A percentile compares a stretch with the other conserved stretches of the same genome.
These are phyloP conservation scores for Heliothis virescens DNA, from an alignment of 1,140 invertebrate genomes.

Conservation along the genomic window DNA sequence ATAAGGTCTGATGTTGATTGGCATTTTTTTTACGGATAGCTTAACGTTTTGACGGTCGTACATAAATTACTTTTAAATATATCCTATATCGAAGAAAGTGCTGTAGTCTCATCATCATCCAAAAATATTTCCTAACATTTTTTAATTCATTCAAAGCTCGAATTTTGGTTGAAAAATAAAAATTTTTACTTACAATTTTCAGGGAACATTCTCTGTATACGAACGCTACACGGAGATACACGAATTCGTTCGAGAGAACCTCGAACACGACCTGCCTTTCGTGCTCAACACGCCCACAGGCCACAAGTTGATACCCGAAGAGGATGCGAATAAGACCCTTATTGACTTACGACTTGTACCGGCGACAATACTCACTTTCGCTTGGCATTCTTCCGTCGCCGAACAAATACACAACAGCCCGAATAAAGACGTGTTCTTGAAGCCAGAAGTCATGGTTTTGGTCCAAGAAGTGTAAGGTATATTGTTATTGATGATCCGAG, in stretches of 20 bases:
- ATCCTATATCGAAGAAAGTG: no score
- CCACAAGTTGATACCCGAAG: conserved; percentile 87
- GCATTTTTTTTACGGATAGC: no score
- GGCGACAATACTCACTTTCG: conserved; percentile 91
- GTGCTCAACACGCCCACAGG: conserved; percentile 88
- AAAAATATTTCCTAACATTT: no score
- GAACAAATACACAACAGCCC: conserved; percentile 85
- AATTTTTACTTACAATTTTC: conserved; percentile 48
- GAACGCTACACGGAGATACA: conserved; percentile 90
- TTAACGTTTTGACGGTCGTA: no score
- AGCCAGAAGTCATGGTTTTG: conserved; percentile 91
- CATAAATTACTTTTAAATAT: no score
- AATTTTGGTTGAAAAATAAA: no score
- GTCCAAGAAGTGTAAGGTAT: conserved; percentile 87
- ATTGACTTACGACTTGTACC: conserved; percentile 91
- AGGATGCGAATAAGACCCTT: conserved; percentile 89
- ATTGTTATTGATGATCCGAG: conserved; percentile 6
- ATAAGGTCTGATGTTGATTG: no score
- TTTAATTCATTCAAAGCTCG: no score
- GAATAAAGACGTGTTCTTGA: conserved; percentile 88
- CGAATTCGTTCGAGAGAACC: conserved; percentile 91
- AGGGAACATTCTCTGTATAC: conserved; percentile 94
- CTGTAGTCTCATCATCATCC: no score
- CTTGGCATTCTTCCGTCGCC: conserved; percentile 85
- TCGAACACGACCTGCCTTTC: conserved; percentile 89